A percentile compares a stretch with the other conserved stretches of the same genome.
These are phyloP conservation scores for Apocheima hispidaria DNA, from an alignment of 2,888 invertebrate species.

Conservation along the genomic window DNA sequence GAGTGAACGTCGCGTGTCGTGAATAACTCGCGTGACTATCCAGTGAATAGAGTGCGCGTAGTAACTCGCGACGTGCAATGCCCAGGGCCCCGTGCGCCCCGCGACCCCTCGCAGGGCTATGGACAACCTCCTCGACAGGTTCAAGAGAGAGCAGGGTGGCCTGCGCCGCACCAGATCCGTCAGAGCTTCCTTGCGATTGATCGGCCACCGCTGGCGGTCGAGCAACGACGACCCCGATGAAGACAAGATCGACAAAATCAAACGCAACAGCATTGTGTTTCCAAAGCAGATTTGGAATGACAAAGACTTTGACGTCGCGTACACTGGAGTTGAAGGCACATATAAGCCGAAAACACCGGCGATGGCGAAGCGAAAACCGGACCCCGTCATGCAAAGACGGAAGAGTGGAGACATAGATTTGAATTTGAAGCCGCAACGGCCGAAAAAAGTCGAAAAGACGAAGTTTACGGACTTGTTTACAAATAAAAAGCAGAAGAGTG, in stretches of 20 bases:
- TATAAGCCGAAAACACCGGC: constrained; percentile 79
- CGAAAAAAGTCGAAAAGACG: constrained; percentile 74
- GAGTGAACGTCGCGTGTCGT: constrained; percentile 79
- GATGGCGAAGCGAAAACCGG: constrained; percentile 77
- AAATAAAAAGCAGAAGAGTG: constrained; percentile 80
- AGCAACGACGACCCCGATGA: constrained; percentile 72
- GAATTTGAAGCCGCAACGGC: constrained; percentile 71
- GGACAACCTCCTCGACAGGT: constrained; percentile 83
- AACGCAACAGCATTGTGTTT: constrained; percentile 72
- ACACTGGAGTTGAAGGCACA: constrained; percentile 78
- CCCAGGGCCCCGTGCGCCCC: constrained; percentile 74
- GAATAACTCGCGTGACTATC: constrained; percentile 78
- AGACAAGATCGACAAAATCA: constrained; percentile 64
- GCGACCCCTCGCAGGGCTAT: constrained; percentile 78
- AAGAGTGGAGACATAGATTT: constrained; percentile 80
- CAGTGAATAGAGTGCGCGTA: constrained; percentile 82
- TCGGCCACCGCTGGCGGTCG: constrained; percentile 87
- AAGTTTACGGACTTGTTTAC: constrained; percentile 81
- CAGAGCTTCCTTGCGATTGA: constrained; percentile 89
- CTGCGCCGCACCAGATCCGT: constrained; percentile 89
- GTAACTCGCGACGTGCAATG: constrained; percentile 82
- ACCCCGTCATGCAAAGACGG: constrained; percentile 66
- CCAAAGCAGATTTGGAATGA: constrained; percentile 76
- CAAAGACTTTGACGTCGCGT: constrained; percentile 76
- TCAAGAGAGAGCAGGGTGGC: constrained; percentile 82